Percentiles rank a stretch among this genome's conserved stretches.
Conservation (phyloP, 2,888 invertebrate species). For the Folsomia manolachei region DNA sequence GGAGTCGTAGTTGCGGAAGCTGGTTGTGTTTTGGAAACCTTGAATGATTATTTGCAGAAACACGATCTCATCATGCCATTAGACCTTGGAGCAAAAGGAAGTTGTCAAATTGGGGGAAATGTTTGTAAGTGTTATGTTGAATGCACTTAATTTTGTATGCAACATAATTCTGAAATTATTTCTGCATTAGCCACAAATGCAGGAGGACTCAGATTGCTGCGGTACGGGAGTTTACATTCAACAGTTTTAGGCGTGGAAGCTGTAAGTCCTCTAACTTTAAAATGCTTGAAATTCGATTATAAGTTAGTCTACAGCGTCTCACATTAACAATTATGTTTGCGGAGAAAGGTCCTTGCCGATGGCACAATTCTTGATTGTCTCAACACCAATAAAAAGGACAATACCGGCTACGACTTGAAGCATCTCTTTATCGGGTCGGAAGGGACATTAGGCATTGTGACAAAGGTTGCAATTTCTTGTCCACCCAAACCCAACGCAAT, state of each 20-base stretch:
- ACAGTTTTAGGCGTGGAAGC: constrained; percentile 87
- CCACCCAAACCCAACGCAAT: constrained; percentile 77
- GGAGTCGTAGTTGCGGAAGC: constrained; percentile 80
- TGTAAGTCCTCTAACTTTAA: constrained; percentile 62
- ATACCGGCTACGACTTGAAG: constrained; percentile 94
- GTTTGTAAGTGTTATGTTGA: no score
- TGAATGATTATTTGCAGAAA: constrained; percentile 72
- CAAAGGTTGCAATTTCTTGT: constrained; percentile 86
- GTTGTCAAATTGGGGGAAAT: constrained; percentile 91
- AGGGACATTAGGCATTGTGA: constrained; percentile 91
- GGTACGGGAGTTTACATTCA: constrained; percentile 93
- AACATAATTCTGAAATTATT: no score
- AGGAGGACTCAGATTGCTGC: constrained; percentile 84
- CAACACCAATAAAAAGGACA: constrained; percentile 87
- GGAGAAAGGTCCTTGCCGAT: constrained; percentile 75
- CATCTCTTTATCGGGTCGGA: constrained; percentile 97
- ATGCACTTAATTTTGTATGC: no score
- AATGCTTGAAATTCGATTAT: not conserved
- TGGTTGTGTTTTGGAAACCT: constrained; percentile 85
- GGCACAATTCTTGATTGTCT: constrained; percentile 82
- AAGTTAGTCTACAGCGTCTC: not conserved
- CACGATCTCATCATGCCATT: constrained; percentile 84
- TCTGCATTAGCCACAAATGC: no score
- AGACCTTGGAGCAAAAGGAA: constrained; percentile 94
- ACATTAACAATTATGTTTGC: no score